Percentiles rank a stretch among this genome's conserved stretches.
Evolutionary conservation across 1,140 invertebrate genomes (phyloP).

Genomic region (Microplitis mediator): DNA sequence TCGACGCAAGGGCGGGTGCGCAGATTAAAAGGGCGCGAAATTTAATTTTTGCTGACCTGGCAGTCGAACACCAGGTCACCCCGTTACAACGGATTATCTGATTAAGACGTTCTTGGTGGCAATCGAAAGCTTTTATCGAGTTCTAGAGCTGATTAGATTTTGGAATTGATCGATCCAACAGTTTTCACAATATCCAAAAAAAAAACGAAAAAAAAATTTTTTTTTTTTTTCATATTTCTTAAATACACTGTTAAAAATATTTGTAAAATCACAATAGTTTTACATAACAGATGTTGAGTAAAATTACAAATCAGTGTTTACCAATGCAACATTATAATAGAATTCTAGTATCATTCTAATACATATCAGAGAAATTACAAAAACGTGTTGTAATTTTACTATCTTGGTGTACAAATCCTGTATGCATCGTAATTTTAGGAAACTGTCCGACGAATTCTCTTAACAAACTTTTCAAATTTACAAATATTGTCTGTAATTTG

Average conservation of each 20-base stretch:
- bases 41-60: too few relatives aligned
- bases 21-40: too few relatives aligned
- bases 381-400: not conserved
- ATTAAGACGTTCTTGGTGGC: too few relatives aligned
- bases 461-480: not conserved
- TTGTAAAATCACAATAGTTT: not conserved
- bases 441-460: not conserved
- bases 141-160: too few relatives aligned
- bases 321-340: not conserved
- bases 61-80: too few relatives aligned
- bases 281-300: not conserved
- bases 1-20: too few relatives aligned
- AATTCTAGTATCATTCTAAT: not conserved
- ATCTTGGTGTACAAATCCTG: not conserved
- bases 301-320: slow-evolving; percentile 1
- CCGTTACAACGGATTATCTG: too few relatives aligned
- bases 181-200: too few relatives aligned
- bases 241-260: not conserved
- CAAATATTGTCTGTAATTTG: not conserved
- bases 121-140: too few relatives aligned
- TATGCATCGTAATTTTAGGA: not conserved
- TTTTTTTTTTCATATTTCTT: too few relatives aligned
- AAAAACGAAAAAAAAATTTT: too few relatives aligned
- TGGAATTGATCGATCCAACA: too few relatives aligned
- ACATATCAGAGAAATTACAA: not conserved